Conservation (phyloP, 2,797 vertebrate species). For the Sebastes reedi region DNA sequence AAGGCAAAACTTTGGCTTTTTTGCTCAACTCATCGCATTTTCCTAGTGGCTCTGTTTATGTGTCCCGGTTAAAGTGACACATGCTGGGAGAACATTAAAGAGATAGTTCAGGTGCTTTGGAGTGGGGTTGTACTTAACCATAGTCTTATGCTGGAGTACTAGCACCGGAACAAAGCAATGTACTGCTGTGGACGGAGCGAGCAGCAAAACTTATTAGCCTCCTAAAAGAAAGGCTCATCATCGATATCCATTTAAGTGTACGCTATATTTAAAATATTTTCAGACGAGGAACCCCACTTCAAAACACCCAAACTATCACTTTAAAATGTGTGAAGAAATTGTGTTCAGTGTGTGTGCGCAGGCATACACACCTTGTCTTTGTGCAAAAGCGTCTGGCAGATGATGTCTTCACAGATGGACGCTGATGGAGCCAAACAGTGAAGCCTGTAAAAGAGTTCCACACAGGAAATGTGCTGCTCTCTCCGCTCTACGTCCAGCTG, state of each 20-base stretch:
- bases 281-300: too few species aligned
- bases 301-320: too few species aligned
- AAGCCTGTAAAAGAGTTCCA: slow-evolving; percentile 95
- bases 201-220: too few species aligned
- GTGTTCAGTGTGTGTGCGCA: background rate
- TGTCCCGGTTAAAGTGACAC: background rate
- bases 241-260: too few species aligned
- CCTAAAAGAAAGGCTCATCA: too few species aligned
- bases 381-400: slow-evolving; percentile 91
- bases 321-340: background rate
- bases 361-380: slow-evolving; percentile 86
- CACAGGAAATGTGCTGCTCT: slow-evolving; percentile 93
- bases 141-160: too few species aligned
- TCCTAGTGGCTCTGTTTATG: background rate
- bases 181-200: too few species aligned
- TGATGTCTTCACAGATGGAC: slow-evolving; percentile 94
- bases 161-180: too few species aligned
- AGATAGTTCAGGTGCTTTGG: too few species aligned
- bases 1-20: background rate
- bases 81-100: background rate
- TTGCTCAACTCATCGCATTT: slow-evolving; percentile 6
- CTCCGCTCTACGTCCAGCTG: slow-evolving; percentile 92
- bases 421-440: slow-evolving; percentile 95
- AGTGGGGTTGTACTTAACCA: too few species aligned
- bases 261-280: too few species aligned